Evolutionary conservation across 2,797 vertebrate genomes (phyloP).

Genomic region (Tenualosa ilisha): DNA sequence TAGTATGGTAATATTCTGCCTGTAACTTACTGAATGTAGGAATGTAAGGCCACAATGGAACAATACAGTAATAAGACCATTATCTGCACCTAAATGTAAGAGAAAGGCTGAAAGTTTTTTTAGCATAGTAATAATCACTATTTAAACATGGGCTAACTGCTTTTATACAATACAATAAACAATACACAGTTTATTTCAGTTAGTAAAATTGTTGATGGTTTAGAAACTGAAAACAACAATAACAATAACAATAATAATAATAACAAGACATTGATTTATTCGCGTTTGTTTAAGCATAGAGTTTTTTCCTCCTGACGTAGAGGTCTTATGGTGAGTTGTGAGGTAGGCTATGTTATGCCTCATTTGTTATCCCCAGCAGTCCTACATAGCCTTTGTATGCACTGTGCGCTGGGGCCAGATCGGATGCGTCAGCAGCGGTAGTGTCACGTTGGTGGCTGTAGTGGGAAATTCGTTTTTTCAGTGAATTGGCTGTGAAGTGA

Average conservation of each 20-base stretch:
- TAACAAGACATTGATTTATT: background rate
- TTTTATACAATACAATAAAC: background rate
- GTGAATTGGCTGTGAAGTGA: constrained; percentile 46
- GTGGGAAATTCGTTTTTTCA: constrained; percentile 58
- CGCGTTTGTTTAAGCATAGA: background rate
- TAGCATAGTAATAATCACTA: background rate
- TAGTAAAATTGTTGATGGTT: too few species aligned
- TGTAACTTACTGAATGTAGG: background rate
- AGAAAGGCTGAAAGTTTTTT: background rate
- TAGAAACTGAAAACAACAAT: too few species aligned
- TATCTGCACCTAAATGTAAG: background rate
- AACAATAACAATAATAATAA: background rate
- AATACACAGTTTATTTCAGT: too few species aligned
- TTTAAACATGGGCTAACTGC: background rate
- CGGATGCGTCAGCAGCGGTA: constrained; percentile 45
- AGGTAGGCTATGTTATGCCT: background rate
- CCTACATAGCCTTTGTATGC: background rate
- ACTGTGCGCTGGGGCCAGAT: background rate
- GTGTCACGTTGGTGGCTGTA: constrained; percentile 40
- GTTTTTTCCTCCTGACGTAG: background rate
- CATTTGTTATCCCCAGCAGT: background rate
- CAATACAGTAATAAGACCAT: background rate
- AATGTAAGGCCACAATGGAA: background rate
- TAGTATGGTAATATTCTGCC: constrained; percentile 18
- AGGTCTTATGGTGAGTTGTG: background rate